Base-by-base conservation (phyloP, 1,140 invertebrate species). In the Lucilia cuprina region DNA sequence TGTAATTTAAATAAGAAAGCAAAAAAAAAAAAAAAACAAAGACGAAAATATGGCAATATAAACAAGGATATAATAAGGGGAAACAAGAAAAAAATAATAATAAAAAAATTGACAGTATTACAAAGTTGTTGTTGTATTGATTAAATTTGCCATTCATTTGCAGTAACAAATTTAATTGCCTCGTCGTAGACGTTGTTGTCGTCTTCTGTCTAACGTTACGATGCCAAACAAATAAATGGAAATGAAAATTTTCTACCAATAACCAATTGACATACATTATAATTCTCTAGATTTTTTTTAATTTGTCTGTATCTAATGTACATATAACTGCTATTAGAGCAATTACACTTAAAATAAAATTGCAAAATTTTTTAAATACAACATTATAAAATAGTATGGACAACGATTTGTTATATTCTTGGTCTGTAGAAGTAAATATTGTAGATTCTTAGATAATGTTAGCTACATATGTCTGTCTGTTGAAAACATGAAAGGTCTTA, bases 221-320 rank as follows among this genome's bases (percentile, higher is more conserved):
- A 70, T 70, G 10, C n/a, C 19, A 70, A 60, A n/a, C 65, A 70
- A 70, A 70, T 21, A 70, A 70, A 70, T 70, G 19, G 65, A 70
- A 70, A 70, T 70, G 65, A 70, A 70, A 70, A 70, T 70, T 70
- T 70, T 21, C 65, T 70, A 21, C 19, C 65, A 70, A 70, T 70
- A 70, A 70, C 65, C 65, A 70, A 70, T 70, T 70, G 65, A 70
- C 65, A 70, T 70, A 70, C 19, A 70, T 70, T 70, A 70, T 70
- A 70, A 21, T 19, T 21, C 17, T 70, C 17, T 70, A 21, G 12
- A 65, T 65, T 8, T 70, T 21, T 70, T 70, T 70, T 70, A 70
- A 5, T 60, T 25, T n/a, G 0, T 19, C 19, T 70, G 10, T 41
- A 10, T 41, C 41, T 41, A 70, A 70, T 70, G 65, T 70, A 70